Evolutionary conservation across 1,140 invertebrate species (phyloP).

Genomic region (Listronotus bonariensis): DNA sequence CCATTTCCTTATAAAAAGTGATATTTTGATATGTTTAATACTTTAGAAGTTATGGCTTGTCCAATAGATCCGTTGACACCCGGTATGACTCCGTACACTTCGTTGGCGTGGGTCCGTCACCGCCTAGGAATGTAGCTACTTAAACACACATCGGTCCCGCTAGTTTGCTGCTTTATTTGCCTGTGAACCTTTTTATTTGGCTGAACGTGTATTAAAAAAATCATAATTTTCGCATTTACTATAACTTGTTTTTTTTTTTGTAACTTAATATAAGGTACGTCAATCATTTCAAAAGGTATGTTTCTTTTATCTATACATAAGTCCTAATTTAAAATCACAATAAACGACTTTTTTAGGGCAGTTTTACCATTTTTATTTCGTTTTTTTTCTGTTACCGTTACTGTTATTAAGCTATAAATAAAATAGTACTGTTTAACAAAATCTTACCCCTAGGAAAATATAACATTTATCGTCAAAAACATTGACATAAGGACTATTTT

Average conservation of each 20-base stretch:
- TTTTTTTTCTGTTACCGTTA: conserved; percentile 14
- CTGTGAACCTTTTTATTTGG: too few relatives aligned
- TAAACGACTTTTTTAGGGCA: conserved; percentile 10
- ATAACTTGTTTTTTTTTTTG: background rate
- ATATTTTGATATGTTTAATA: too few relatives aligned
- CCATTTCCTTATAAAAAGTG: too few relatives aligned
- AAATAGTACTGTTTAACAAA: conserved; percentile 17
- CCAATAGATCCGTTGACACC: too few relatives aligned
- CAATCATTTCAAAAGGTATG: background rate
- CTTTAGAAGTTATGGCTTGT: too few relatives aligned
- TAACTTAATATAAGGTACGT: background rate
- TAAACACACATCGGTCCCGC: too few relatives aligned
- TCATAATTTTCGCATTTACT: too few relatives aligned
- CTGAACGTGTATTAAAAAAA: too few relatives aligned
- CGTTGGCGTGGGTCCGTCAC: too few relatives aligned
- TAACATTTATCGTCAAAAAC: conserved; percentile 16
- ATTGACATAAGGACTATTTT: background rate
- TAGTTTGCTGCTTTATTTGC: too few relatives aligned
- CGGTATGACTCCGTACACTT: too few relatives aligned
- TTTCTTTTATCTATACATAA: background rate
- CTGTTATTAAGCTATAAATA: conserved; percentile 28
- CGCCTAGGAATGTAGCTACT: too few relatives aligned
- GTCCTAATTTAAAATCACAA: conserved; percentile 13
- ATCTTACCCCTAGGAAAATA: conserved; percentile 21
- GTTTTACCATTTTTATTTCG: conserved; percentile 25